A percentile compares a stretch with the other conserved stretches of the same genome.
These are phyloP conservation scores for Deilephila elpenor DNA, from an alignment of 2,888 invertebrate genomes.

Conservation along the genomic window DNA sequence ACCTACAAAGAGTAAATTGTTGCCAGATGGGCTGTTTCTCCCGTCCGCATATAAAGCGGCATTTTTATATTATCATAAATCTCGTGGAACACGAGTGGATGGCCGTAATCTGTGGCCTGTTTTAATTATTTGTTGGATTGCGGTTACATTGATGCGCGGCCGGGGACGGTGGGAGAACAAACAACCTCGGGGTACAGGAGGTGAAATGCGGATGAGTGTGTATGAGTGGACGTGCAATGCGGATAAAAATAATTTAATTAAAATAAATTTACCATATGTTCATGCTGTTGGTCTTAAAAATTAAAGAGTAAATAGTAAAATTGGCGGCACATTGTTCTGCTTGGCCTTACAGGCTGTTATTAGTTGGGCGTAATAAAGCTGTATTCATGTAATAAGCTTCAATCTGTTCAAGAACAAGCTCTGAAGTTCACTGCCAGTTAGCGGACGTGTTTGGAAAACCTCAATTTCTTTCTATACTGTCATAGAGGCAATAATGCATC, in stretches of 20 bases:
- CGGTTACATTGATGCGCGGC: constrained; percentile 13
- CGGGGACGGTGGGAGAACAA: not conserved
- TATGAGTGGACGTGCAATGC: not conserved
- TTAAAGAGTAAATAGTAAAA: too few species aligned
- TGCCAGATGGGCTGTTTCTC: not conserved
- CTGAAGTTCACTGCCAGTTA: too few species aligned
- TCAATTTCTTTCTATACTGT: too few species aligned
- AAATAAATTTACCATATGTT: too few species aligned
- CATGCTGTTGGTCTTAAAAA: too few species aligned
- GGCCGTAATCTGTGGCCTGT: constrained; percentile 39
- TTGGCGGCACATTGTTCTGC: too few species aligned
- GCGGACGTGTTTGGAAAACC: too few species aligned
- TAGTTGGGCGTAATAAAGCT: too few species aligned
- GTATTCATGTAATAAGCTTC: too few species aligned
- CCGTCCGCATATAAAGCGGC: constrained; percentile 5
- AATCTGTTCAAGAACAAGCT: too few species aligned
- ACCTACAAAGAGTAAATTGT: not conserved
- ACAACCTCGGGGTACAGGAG: not conserved
- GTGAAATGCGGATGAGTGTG: not conserved
- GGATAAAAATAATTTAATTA: not conserved
- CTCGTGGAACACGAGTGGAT: constrained; percentile 39
- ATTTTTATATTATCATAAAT: constrained; percentile 43
- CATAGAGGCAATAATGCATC: too few species aligned
- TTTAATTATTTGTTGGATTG: constrained; percentile 53
- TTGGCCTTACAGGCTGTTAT: too few species aligned